Percentiles rank a stretch among this genome's conserved stretches.
Conservation (phyloP, 2,888 invertebrate genomes). For the Agrenia bidenticulata region DNA sequence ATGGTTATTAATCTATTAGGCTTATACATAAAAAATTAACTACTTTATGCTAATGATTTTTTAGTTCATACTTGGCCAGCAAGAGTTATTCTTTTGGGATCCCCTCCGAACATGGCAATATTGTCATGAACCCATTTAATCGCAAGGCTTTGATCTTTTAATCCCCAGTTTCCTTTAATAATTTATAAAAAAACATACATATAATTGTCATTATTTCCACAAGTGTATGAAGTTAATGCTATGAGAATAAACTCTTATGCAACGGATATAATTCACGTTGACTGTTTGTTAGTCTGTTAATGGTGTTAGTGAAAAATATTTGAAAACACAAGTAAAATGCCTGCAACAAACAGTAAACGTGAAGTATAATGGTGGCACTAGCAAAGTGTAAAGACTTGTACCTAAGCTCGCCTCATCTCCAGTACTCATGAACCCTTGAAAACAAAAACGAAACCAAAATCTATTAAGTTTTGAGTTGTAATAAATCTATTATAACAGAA, state of each 20-base stretch:
- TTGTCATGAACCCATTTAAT: conserved; percentile 29
- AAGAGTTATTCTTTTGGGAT: conserved; percentile 23
- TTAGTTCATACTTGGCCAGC: conserved; percentile 21
- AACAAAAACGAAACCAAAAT: not conserved
- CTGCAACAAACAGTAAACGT: not conserved
- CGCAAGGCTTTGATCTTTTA: conserved; percentile 23
- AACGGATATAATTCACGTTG: too few relatives aligned
- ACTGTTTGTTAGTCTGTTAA: too few relatives aligned
- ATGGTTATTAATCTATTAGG: not conserved
- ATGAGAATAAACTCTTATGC: too few relatives aligned
- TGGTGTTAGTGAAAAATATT: too few relatives aligned
- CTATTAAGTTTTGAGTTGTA: too few relatives aligned
- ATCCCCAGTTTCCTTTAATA: conserved; percentile 14
- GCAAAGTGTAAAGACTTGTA: not conserved
- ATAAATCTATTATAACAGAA: too few relatives aligned
- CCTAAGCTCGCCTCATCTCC: not conserved
- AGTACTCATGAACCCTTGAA: not conserved
- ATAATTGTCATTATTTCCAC: too few relatives aligned
- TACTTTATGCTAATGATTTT: too few relatives aligned
- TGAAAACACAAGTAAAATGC: not conserved
- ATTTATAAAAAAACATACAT: too few relatives aligned
- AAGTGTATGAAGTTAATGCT: too few relatives aligned
- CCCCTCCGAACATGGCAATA: conserved; percentile 31
- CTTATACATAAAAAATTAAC: not conserved
- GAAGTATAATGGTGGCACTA: not conserved